Base-by-base conservation (phyloP, 2,113 vertebrate genomes). In the Gallinago media region DNA sequence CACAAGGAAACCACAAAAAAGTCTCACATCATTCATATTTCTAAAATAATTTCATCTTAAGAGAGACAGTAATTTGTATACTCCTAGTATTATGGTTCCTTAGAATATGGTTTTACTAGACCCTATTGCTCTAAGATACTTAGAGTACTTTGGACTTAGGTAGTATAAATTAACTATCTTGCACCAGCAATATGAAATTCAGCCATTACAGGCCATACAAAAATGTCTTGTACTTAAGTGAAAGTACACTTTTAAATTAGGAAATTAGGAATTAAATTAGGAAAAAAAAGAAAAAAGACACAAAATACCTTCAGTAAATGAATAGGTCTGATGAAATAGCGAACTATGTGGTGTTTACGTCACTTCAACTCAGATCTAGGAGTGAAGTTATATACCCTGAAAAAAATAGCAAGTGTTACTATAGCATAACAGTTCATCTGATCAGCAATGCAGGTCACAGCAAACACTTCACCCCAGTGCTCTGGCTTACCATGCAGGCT, bases 381-480 rank as follows among this genome's bases (percentile, higher is more conserved):
- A 92, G 58, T n/a, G 44, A 84, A 90, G 73, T 44, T 79, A 67
- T 21, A 32, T 49, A 90, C 63, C 56, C 56, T 90, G 75, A 44
- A 88, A 86, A 95, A 91, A 71, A 58, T 2, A 80, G 7, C 26
- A 40, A 75, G 42, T 12, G 12, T 44, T 88, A 79, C 79, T 84
- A 23, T 31, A 74, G 52, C 76, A 34, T 81, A 94, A 47, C 56
- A 94, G 86, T 68, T 96, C 90, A 94, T 21, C 90, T 78, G 90
- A 65, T 88, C 76, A 95, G 92, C 85, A 84, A 71, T 13, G 52
- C 92, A 95, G 94, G 96, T 96, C 95, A 91, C 61, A 80, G 76
- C 44, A 71, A 95, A 72, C 88, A 68, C 65, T 92, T 93, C 95
- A 92, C 90, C 79, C 31, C 72, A 81, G 59, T 5, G 72, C 82